phyloP scores from a whole-genome alignment of 92 coral and sea anemone species.

The Hydrozoanthus gracilis region DNA sequence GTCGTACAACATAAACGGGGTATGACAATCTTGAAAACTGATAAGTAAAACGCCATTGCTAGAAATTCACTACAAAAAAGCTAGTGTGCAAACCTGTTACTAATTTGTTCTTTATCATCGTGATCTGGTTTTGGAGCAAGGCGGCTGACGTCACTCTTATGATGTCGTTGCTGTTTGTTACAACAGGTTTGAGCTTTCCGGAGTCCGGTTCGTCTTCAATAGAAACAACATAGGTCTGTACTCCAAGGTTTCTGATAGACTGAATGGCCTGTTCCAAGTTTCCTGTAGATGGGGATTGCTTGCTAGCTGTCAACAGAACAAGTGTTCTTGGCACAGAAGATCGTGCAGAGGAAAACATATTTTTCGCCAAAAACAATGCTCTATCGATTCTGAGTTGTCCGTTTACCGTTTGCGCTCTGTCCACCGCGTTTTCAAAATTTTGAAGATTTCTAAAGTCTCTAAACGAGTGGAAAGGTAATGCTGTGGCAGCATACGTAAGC shows the following conservation, averaged over 20 bases:
- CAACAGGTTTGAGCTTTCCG: constrained; percentile 22
- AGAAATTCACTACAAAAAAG: neutral
- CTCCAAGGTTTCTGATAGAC: constrained; percentile 67
- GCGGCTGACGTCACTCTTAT: constrained; percentile 22
- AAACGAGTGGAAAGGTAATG: constrained; percentile 47
- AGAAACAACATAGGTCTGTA: constrained; percentile 69
- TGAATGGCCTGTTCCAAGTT: constrained; percentile 63
- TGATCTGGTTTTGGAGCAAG: constrained; percentile 4
- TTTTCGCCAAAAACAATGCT: constrained; percentile 61
- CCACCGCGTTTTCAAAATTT: constrained; percentile 55
- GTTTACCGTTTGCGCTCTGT: constrained; percentile 35
- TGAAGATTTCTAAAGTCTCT: constrained; percentile 35
- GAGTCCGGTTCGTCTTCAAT: constrained; percentile 64
- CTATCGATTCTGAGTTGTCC: constrained; percentile 58
- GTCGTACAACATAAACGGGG: too few relatives aligned
- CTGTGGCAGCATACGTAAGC: constrained; percentile 45
- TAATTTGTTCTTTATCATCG: neutral
- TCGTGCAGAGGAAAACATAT: constrained; percentile 59
- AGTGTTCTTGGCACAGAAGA: constrained; percentile 68
- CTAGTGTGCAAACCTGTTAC: constrained; percentile 1
- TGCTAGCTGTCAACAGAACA: constrained; percentile 64
- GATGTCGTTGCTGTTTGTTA: constrained; percentile 13
- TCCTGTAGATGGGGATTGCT: constrained; percentile 56
- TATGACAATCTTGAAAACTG: too few relatives aligned
- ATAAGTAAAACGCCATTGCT: too few relatives aligned